Percentiles rank a stretch among this genome's conserved stretches.
phyloP scores from a whole-genome alignment of 2,797 vertebrate genomes.

The Acipenser transmontanus region DNA sequence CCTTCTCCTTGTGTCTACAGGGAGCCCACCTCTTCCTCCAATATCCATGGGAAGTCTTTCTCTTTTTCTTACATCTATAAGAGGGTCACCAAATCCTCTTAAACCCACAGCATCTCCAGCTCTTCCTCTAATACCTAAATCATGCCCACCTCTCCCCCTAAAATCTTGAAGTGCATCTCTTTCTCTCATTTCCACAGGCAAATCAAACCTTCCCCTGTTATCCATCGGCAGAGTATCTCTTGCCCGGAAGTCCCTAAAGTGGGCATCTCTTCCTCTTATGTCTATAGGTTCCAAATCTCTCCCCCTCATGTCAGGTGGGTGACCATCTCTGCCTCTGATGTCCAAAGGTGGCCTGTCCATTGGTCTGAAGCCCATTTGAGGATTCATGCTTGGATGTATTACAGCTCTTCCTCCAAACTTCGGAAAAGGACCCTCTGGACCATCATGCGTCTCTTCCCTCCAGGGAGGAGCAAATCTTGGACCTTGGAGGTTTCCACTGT shows the following conservation, averaged over 20 bases:
- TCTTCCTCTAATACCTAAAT: slow-evolving; percentile 69
- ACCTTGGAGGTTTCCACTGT: slow-evolving; percentile 85
- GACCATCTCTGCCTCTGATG: slow-evolving; percentile 76
- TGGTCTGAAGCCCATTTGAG: slow-evolving; percentile 74
- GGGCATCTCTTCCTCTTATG: slow-evolving; percentile 72
- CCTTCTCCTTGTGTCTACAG: slow-evolving; percentile 57
- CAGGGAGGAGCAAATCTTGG: slow-evolving; percentile 73
- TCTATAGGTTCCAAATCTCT: slow-evolving; percentile 73
- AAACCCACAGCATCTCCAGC: slow-evolving; percentile 68
- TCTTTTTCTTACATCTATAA: slow-evolving; percentile 77
- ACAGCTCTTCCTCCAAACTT: slow-evolving; percentile 86
- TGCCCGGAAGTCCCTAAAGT: slow-evolving; percentile 52
- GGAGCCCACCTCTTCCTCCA: slow-evolving; percentile 59
- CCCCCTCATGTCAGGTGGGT: slow-evolving; percentile 72
- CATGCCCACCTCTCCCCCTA: slow-evolving; percentile 64
- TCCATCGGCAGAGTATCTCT: slow-evolving; percentile 54
- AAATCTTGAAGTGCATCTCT: slow-evolving; percentile 67
- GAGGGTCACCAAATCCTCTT: slow-evolving; percentile 63
- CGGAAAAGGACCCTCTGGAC: slow-evolving; percentile 82
- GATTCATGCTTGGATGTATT: slow-evolving; percentile 59
- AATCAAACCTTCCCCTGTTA: slow-evolving; percentile 64
- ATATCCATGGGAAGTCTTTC: slow-evolving; percentile 60
- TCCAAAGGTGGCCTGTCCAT: slow-evolving; percentile 75
- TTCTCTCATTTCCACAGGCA: slow-evolving; percentile 41
- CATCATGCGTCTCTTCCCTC: slow-evolving; percentile 85